Evolutionary conservation across 2,888 invertebrate species (phyloP), one percentile per base, ranked within the genome.

Genomic region (Sialis lutaria): DNA sequence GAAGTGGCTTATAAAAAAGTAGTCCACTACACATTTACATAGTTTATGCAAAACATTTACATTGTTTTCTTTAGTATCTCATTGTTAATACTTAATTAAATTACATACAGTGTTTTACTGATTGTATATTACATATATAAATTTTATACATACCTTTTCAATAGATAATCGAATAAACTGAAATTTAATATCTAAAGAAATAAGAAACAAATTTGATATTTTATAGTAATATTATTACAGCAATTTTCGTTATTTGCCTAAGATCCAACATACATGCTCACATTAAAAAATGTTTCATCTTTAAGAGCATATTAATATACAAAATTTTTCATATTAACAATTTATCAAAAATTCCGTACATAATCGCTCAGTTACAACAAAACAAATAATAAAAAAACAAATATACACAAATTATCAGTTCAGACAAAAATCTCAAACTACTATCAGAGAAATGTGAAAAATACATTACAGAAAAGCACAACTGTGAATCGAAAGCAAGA

Each of bases 161-260:
- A 4, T 22, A 22, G 22, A 22, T 22, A 2, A 22, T 22, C 4
- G 22, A 22, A 22, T 8, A 40, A 13, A 8, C 13, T 13, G 13
- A 13, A 13, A 40, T 9, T 40, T 8, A 1, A 12, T 10, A 9
- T 42, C 31, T 44, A 6, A 44, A 44, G 22, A 37, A 34, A 37
- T 32, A 32, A 42, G 31, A 42, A 42, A 4, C 30, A 32, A 32
- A 31, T 41, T 42, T 42, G 42, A 42, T 42, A 42, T 44, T 44
- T 45, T 45, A 34, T 45, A 45, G 42, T 40, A 45, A 40, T 45
- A 40, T 37, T 37, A 45, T 45, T 45, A 45, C 45, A 45, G 45
- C 45, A 45, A 45, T 45, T 37, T 45, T 45, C 45, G 40, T 45
- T 45, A 40, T 45, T 45, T 45, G 40, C 45, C 45, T 45, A 45